A percentile compares a stretch with the other conserved stretches of the same genome.
Evolutionary conservation across 2,888 invertebrate species (phyloP).

Genomic region (Lamproptera curius): DNA sequence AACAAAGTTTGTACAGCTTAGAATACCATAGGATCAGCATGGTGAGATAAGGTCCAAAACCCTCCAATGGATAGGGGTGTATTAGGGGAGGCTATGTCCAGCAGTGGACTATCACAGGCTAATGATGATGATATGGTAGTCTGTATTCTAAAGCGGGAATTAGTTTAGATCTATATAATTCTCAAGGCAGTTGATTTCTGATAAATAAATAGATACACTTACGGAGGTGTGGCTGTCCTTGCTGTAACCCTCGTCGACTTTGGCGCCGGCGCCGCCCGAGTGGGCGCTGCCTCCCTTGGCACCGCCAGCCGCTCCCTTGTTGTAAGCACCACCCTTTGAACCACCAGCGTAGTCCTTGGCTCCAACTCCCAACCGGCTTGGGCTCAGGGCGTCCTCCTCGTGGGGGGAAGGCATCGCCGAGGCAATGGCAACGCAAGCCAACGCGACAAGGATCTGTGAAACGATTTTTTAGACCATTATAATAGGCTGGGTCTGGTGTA

Average conservation of each 20-base stretch:
- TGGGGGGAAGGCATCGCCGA: not conserved
- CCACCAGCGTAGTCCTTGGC: not conserved
- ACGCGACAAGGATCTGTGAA: conserved; percentile 6
- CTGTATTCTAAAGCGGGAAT: too few species aligned
- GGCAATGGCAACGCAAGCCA: conserved; percentile 2
- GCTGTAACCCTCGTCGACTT: not conserved
- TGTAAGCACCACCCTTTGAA: not conserved
- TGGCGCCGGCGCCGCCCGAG: not conserved
- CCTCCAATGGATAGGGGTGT: too few species aligned
- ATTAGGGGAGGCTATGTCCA: too few species aligned
- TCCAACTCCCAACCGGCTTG: not conserved
- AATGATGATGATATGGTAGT: too few species aligned
- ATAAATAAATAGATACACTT: not conserved
- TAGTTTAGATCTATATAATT: too few species aligned
- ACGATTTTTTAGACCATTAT: too few species aligned
- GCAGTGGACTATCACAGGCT: too few species aligned
- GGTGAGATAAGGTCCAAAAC: too few species aligned
- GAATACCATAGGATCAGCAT: too few species aligned
- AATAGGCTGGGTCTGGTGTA: too few species aligned
- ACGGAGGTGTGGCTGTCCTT: not conserved
- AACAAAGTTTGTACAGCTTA: too few species aligned
- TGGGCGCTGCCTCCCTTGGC: not conserved
- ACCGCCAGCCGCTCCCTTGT: not conserved
- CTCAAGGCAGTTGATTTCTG: too few species aligned
- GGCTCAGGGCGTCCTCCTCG: not conserved